These are phyloP conservation scores for Dynastes grantii DNA, from an alignment of 2,888 invertebrate genomes.

Conservation along the genomic window DNA sequence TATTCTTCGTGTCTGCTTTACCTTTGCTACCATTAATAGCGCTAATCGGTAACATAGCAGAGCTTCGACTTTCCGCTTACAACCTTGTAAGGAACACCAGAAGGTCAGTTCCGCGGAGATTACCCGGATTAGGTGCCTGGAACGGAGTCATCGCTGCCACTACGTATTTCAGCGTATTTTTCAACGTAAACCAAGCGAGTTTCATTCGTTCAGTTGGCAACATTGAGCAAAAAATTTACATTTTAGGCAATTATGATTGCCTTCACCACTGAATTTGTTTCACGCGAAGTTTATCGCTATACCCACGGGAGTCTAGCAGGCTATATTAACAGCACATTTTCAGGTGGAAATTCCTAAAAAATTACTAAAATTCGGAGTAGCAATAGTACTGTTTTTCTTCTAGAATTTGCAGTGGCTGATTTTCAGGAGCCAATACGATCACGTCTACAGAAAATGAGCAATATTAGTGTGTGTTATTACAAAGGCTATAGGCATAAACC, in stretches of 20 bases:
- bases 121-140: slow-evolving; percentile 63
- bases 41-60: slow-evolving; percentile 91
- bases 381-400: neutral
- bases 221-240: neutral
- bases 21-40: slow-evolving; percentile 94
- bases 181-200: slow-evolving; percentile 61
- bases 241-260: slow-evolving; percentile 64
- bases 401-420: slow-evolving; percentile 30
- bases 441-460: slow-evolving; percentile 4
- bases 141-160: slow-evolving; percentile 62
- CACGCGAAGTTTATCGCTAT: slow-evolving; percentile 57
- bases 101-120: slow-evolving; percentile 59
- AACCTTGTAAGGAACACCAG: slow-evolving; percentile 57
- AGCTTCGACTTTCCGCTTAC: slow-evolving; percentile 87
- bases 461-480: slow-evolving; percentile 61
- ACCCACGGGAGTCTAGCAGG: slow-evolving; percentile 53
- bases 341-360: slow-evolving; percentile 37
- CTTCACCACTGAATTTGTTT: slow-evolving; percentile 62
- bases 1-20: slow-evolving; percentile 94
- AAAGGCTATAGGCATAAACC: slow-evolving; percentile 63
- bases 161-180: slow-evolving; percentile 63
- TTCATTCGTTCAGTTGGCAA: neutral
- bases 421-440: neutral
- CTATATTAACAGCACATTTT: slow-evolving; percentile 54
- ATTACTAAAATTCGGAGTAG: no score